Conservation (phyloP, 1,140 invertebrate species). For the Drosophila pseudoananassae region DNA sequence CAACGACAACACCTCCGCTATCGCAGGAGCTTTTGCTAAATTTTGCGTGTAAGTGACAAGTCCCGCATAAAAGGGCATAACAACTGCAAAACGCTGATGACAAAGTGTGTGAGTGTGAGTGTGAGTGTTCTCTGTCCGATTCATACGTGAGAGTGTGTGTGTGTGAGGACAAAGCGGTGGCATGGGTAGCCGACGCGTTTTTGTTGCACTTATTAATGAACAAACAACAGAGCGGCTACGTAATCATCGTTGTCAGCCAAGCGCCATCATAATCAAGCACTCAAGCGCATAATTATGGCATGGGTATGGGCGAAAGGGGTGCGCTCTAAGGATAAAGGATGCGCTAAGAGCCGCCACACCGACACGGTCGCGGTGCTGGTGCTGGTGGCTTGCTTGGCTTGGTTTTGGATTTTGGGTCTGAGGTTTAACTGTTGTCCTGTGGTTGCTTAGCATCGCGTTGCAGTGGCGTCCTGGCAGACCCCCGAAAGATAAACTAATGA, state of each 20-base stretch:
- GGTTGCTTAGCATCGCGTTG: constrained; percentile 16
- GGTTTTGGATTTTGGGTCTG: constrained; percentile 36
- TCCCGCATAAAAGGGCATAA: constrained; percentile 71
- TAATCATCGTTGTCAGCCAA: constrained; percentile 75
- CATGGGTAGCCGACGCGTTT: constrained; percentile 46
- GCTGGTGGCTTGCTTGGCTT: constrained; percentile 27
- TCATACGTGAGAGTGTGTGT: constrained; percentile 11
- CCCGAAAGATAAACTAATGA: neutral
- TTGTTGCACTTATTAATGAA: constrained; percentile 82
- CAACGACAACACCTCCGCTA: constrained; percentile 67
- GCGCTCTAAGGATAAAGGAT: constrained; percentile 8
- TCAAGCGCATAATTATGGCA: constrained; percentile 75
- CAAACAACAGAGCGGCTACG: constrained; percentile 71
- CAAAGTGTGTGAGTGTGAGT: constrained; percentile 21
- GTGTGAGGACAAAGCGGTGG: constrained; percentile 11
- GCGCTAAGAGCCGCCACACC: neutral
- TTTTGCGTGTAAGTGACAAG: constrained; percentile 80
- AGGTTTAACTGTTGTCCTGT: constrained; percentile 41
- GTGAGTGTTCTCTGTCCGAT: constrained; percentile 4
- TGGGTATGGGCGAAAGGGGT: constrained; percentile 15
- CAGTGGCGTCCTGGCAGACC: constrained; percentile 39
- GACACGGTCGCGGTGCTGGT: constrained; percentile 21
- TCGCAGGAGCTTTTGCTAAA: constrained; percentile 76
- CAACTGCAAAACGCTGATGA: constrained; percentile 56
- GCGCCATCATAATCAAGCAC: constrained; percentile 71